Evolutionary conservation across 2,797 vertebrate species (phyloP).

Genomic region (Coregonus ussuriensis): DNA sequence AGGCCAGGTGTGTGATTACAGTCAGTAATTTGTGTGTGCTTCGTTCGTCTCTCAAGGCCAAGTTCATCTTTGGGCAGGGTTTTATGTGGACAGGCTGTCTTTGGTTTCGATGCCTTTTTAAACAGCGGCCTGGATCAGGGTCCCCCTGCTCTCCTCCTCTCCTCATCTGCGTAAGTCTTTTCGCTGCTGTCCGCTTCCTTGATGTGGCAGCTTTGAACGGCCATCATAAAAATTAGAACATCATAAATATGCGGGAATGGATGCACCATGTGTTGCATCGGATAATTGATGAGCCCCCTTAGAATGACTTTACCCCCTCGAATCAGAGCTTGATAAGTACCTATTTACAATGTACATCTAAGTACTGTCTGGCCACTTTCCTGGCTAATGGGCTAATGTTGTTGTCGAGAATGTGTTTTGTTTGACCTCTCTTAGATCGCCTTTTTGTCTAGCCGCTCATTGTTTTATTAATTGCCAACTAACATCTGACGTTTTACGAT

Average conservation of each 20-base stretch:
- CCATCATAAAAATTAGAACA: constrained; percentile 56
- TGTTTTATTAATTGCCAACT: neutral
- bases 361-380: neutral
- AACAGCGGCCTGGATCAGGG: constrained; percentile 56
- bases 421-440: neutral
- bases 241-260: constrained; percentile 60
- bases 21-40: constrained; percentile 14
- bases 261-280: constrained; percentile 58
- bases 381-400: neutral
- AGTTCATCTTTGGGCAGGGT: constrained; percentile 34
- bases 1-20: constrained; percentile 46
- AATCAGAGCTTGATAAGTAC: constrained; percentile 3
- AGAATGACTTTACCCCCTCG: constrained; percentile 6
- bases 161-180: constrained; percentile 56
- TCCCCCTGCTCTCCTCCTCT: constrained; percentile 34
- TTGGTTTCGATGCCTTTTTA: constrained; percentile 48
- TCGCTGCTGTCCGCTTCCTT: constrained; percentile 46
- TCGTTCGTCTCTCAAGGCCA: constrained; percentile 37
- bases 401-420: neutral
- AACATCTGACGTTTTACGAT: neutral
- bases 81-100: constrained; percentile 61
- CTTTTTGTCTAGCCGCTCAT: neutral
- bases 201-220: constrained; percentile 61
- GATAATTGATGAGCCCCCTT: constrained; percentile 29
- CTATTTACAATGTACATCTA: neutral